These are phyloP conservation scores for Chloropsis cyanopogon DNA, from an alignment of 2,113 vertebrate genomes.

Conservation along the genomic window DNA sequence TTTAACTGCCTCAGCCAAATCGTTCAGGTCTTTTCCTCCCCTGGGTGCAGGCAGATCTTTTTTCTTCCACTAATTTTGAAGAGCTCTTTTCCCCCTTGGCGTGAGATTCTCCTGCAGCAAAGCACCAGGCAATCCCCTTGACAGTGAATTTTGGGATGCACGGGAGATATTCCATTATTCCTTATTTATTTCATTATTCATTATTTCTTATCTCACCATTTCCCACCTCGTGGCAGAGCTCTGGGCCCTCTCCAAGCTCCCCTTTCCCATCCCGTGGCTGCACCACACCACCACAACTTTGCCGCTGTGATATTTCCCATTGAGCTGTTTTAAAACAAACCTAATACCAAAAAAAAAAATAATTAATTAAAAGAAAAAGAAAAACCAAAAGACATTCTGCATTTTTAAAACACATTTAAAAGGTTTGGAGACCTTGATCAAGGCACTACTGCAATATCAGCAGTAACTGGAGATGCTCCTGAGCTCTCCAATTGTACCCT, in stretches of 20 bases:
- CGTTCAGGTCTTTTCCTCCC: neutral
- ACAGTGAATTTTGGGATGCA: neutral
- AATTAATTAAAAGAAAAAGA: neutral
- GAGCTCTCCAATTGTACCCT: neutral
- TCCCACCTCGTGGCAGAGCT: neutral
- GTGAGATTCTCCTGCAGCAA: neutral
- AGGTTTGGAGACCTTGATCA: neutral
- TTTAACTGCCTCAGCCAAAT: neutral
- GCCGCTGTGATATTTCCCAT: accelerated
- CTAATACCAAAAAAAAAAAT: no score
- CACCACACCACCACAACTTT: accelerated
- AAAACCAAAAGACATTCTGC: accelerated
- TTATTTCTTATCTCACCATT: neutral
- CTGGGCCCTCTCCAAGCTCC: neutral
- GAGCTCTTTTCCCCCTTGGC: accelerated
- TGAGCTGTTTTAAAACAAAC: neutral
- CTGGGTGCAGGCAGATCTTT: neutral
- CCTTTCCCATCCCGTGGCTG: neutral
- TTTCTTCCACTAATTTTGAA: neutral
- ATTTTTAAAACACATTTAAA: neutral
- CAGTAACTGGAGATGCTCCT: neutral
- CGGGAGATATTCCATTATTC: accelerated
- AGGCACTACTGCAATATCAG: neutral
- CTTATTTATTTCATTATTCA: neutral
- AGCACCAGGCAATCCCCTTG: neutral